Base-by-base conservation (phyloP, 2,888 invertebrate genomes). In the Athripsodes cinereus region DNA sequence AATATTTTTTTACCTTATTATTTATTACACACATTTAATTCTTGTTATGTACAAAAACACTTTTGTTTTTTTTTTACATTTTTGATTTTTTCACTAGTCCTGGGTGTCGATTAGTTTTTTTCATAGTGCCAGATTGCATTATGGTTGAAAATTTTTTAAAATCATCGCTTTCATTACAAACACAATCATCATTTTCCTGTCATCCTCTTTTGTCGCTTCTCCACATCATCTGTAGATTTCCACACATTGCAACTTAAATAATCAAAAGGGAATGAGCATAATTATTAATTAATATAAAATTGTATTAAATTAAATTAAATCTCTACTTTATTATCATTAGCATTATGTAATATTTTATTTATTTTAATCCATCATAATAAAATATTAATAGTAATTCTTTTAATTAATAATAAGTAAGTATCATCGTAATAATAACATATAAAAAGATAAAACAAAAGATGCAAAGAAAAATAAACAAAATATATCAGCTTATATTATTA, bases 261-360 rank as follows among this genome's bases (percentile, higher is more conserved):
- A 55, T 57, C 60, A 55, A 58, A 62, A 47, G 55, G 58, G 57
- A 56, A 60, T 60, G 58, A 54, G 55, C 62, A 59, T 62, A 66
- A 66, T 68, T 68, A 68, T 69, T 69, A n/a, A n/a, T 56, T 44
- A 54, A 59, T 61, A 58, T 59, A 52, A 19, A 34, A 34, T n/a
- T n/a, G n/a, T n/a, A n/a, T n/a, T n/a, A n/a, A n/a, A n/a, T n/a
- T n/a, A n/a, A n/a, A n/a, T n/a, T n/a, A n/a, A n/a, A n/a, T n/a
- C n/a, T n/a, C n/a, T n/a, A n/a, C n/a, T n/a, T n/a, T n/a, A n/a
- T n/a, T n/a, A n/a, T n/a, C n/a, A n/a, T n/a, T n/a, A n/a, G n/a
- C n/a, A n/a, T n/a, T n/a, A n/a, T n/a, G n/a, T n/a, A n/a, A n/a
- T n/a, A n/a, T n/a, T n/a, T n/a, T n/a, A n/a, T n/a, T n/a, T n/a